These are phyloP conservation scores for Trichogramma pretiosum DNA, from an alignment of 1,140 invertebrate genomes.

Conservation along the genomic window DNA sequence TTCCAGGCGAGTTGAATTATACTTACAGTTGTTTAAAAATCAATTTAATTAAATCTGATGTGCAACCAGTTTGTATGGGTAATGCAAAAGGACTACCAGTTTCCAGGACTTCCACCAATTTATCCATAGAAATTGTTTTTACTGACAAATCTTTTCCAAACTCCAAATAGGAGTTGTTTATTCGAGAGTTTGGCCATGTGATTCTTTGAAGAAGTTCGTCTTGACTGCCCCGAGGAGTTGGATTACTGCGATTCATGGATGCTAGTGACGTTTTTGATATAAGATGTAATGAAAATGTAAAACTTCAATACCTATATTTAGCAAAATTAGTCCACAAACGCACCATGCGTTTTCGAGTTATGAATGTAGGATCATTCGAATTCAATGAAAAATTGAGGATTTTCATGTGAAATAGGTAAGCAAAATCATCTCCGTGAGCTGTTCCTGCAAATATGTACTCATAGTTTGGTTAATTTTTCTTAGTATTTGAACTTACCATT, in stretches of 20 bases:
- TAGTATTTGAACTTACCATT: slow-evolving; percentile 11
- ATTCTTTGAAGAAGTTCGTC: background rate
- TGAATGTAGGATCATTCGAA: slow-evolving; percentile 2
- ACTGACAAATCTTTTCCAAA: slow-evolving; percentile 2
- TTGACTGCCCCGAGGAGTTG: slow-evolving; percentile 9
- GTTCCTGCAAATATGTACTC: slow-evolving; percentile 16
- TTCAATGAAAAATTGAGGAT: slow-evolving; percentile 1
- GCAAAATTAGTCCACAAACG: slow-evolving; percentile 41
- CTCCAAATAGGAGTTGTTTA: background rate
- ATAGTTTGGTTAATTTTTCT: slow-evolving; percentile 12
- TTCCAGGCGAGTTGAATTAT: background rate
- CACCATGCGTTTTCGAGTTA: slow-evolving; percentile 34
- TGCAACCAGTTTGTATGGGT: background rate
- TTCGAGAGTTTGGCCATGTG: slow-evolving; percentile 9
- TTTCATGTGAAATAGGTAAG: slow-evolving; percentile 19
- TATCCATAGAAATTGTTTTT: background rate
- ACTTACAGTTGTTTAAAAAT: background rate
- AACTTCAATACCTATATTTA: slow-evolving; percentile 21
- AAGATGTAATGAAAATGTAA: background rate
- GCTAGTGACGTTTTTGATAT: background rate
- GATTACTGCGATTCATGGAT: slow-evolving; percentile 14
- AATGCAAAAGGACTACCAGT: background rate
- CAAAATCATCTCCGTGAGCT: slow-evolving; percentile 22
- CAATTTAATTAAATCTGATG: background rate
- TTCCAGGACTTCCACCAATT: background rate